phyloP scores from a whole-genome alignment of 2,888 invertebrate species.

The Tubulanus polymorphus region DNA sequence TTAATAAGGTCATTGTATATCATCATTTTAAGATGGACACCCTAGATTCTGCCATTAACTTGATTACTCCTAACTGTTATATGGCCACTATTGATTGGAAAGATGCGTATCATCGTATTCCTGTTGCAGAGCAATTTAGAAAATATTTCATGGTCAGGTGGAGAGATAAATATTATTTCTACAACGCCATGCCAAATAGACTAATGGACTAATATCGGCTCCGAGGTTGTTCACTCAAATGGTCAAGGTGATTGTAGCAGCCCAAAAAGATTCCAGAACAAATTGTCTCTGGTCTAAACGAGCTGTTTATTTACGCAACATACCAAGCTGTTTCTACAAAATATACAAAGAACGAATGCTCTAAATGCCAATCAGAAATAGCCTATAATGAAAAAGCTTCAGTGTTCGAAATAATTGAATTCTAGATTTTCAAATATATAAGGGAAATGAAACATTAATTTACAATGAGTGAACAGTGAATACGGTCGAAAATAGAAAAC shows the following conservation, averaged over 20 bases:
- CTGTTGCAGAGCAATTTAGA: slow-evolving; percentile 7
- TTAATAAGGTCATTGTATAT: slow-evolving; percentile 8
- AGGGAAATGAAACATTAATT: too few relatives aligned
- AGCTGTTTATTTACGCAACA: too few relatives aligned
- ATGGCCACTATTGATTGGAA: slow-evolving; percentile 17
- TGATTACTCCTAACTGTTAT: slow-evolving; percentile 16
- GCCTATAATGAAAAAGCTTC: too few relatives aligned
- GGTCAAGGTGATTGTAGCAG: slow-evolving; percentile 19
- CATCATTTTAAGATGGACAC: slow-evolving; percentile 19
- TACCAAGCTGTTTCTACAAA: too few relatives aligned
- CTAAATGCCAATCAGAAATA: too few relatives aligned
- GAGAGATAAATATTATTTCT: slow-evolving; percentile 12
- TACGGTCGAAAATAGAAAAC: too few relatives aligned
- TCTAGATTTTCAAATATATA: too few relatives aligned
- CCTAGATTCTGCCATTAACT: slow-evolving; percentile 13
- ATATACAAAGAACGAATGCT: too few relatives aligned
- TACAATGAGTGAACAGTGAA: too few relatives aligned
- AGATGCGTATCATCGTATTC: slow-evolving; percentile 20
- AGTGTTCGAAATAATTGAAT: too few relatives aligned
- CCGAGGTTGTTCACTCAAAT: slow-evolving; percentile 22
- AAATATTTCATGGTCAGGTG: slow-evolving; percentile 20
- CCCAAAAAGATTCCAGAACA: too few relatives aligned
- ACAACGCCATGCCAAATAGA: slow-evolving; percentile 20
- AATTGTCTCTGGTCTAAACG: too few relatives aligned
- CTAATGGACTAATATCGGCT: slow-evolving; percentile 15